A percentile compares a stretch with the other conserved stretches of the same genome.
These are phyloP conservation scores for Poeciliopsis gracilis DNA, from an alignment of 2,797 vertebrate species.

Conservation along the genomic window DNA sequence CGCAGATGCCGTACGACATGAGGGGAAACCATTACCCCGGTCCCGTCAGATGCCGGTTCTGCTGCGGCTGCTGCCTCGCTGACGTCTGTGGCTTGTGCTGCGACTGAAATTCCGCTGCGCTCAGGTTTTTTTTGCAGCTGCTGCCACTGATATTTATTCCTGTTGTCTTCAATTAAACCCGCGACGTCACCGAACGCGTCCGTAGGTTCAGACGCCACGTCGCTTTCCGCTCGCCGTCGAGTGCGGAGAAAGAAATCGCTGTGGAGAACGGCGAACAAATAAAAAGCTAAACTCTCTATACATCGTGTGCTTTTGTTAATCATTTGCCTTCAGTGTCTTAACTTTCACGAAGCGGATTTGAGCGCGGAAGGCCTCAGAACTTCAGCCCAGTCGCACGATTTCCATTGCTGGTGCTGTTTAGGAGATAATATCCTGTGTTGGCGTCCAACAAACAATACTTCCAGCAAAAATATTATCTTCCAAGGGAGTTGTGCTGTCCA, in stretches of 20 bases:
- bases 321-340: no score
- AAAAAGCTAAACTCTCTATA: no score
- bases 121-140: not conserved
- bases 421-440: slow-evolving; percentile 28
- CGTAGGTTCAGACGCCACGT: not conserved
- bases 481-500: slow-evolving; percentile 55
- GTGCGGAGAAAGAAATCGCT: not conserved
- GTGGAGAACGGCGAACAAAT: not conserved
- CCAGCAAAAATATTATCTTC: slow-evolving; percentile 36
- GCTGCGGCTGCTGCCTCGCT: slow-evolving; percentile 25
- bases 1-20: slow-evolving; percentile 26
- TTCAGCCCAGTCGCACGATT: not conserved
- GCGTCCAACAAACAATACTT: slow-evolving; percentile 43
- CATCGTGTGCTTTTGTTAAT: no score
- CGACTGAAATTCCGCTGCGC: not conserved
- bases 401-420: slow-evolving; percentile 8
- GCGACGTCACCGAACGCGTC: slow-evolving; percentile 1
- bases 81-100: slow-evolving; percentile 27
- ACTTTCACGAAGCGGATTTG: not conserved
- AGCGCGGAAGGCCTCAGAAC: not conserved
- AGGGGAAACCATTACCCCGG: not conserved
- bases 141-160: not conserved
- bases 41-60: slow-evolving; percentile 13
- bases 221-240: not conserved
- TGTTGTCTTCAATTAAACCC: not conserved